Evolutionary conservation across 2,113 vertebrate genomes (phyloP).

Genomic region (Pelecanus crispus): DNA sequence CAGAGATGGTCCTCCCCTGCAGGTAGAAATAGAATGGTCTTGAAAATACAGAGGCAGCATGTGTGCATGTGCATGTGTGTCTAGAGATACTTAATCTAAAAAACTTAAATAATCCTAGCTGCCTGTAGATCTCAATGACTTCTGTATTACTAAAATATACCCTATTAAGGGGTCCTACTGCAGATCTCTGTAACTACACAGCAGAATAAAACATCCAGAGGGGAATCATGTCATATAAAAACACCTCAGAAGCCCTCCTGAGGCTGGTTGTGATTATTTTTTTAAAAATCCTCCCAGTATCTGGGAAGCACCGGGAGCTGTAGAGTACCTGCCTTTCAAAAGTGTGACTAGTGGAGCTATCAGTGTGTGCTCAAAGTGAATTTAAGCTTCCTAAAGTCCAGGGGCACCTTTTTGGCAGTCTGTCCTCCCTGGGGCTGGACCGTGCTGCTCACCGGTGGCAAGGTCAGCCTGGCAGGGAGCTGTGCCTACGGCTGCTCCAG

Average conservation of each 20-base stretch:
- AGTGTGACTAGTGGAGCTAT: not conserved
- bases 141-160: not conserved
- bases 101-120: not conserved
- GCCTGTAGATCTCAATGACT: not conserved
- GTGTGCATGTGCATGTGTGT: not conserved
- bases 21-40: not conserved
- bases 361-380: not conserved
- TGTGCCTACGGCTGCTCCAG: not conserved
- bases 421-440: not conserved
- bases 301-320: rapidly evolving
- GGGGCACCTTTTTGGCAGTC: not conserved
- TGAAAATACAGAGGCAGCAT: slow-evolving; percentile 5
- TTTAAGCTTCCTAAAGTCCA: not conserved
- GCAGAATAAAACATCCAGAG: not conserved
- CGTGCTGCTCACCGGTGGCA: not conserved
- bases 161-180: not conserved
- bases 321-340: not conserved
- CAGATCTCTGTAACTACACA: not conserved
- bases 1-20: not conserved
- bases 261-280: not conserved
- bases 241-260: not conserved
- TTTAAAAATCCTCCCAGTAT: not conserved
- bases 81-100: not conserved
- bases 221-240: not conserved
- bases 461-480: not conserved